Percentiles rank a stretch among this genome's conserved stretches.
Conservation (phyloP, 2,888 invertebrate genomes). For the Drosophila neotestacea region DNA sequence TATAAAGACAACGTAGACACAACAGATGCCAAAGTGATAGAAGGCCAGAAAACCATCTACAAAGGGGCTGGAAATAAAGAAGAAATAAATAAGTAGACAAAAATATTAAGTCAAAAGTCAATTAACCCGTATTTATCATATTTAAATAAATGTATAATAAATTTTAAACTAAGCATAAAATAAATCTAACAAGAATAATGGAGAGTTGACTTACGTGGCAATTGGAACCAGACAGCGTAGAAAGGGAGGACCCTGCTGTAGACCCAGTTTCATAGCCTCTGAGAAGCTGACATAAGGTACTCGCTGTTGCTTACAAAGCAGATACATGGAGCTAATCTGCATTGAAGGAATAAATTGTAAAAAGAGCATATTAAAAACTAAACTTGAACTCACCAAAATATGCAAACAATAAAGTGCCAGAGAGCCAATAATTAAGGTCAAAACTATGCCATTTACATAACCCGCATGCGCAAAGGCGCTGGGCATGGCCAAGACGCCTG, state of each 20-base stretch:
- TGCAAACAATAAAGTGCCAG: constrained; percentile 98
- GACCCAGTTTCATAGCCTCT: constrained; percentile 91
- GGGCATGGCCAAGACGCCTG: constrained; percentile 98
- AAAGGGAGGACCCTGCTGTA: constrained; percentile 90
- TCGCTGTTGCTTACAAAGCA: constrained; percentile 87
- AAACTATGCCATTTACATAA: constrained; percentile 92
- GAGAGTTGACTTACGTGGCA: constrained; percentile 84
- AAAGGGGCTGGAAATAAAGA: constrained; percentile 87
- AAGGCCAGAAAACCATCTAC: constrained; percentile 94
- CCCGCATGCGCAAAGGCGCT: constrained; percentile 94
- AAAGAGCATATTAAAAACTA: accelerated
- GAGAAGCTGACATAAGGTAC: constrained; percentile 94
- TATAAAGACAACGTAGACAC: constrained; percentile 98
- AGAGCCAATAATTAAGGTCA: constrained; percentile 93
- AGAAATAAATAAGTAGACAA: neutral
- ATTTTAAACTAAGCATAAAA: neutral
- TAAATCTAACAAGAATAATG: neutral
- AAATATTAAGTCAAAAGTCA: neutral
- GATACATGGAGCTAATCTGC: constrained; percentile 82
- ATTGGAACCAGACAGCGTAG: constrained; percentile 88
- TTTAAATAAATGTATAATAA: neutral
- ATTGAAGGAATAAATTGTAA: neutral
- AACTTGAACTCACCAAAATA: constrained; percentile 88
- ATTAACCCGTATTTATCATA: too few relatives aligned
- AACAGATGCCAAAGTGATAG: constrained; percentile 98